Percentiles rank a stretch among this genome's conserved stretches.
Evolutionary conservation across 2,113 vertebrate genomes (phyloP).

Genomic region (Fulica atra): DNA sequence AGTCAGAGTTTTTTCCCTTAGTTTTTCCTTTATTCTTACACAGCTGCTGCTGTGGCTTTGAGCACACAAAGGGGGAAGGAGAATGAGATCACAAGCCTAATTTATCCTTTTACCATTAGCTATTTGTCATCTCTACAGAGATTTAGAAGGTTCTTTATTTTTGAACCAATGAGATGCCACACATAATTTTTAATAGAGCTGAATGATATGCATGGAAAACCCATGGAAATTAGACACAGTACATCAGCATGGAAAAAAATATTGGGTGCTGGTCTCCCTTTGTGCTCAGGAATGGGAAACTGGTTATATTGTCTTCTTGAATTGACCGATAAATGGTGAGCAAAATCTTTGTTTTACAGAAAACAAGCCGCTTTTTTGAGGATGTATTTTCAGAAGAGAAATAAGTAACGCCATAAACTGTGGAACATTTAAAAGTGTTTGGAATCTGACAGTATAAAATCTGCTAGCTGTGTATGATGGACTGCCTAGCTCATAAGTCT

Average conservation of each 20-base stretch:
- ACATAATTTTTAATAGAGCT: background rate
- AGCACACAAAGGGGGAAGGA: background rate
- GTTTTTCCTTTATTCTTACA: background rate
- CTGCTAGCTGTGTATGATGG: background rate
- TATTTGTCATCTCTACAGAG: background rate
- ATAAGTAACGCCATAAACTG: background rate
- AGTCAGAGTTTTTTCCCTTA: background rate
- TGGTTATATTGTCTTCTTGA: background rate
- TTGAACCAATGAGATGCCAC: background rate
- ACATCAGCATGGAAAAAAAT: background rate
- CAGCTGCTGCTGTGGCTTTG: background rate
- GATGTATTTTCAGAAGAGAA: background rate
- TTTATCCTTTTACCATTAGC: background rate
- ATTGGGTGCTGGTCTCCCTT: background rate
- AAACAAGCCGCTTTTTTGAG: background rate
- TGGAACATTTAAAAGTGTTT: background rate
- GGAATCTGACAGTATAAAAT: background rate
- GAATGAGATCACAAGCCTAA: background rate
- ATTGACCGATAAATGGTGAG: background rate
- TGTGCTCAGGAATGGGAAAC: background rate
- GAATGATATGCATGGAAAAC: background rate
- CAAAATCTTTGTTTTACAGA: background rate
- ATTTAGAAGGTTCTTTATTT: background rate
- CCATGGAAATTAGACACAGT: background rate
- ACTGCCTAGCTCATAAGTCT: background rate